Base-by-base conservation (phyloP, 2,113 vertebrate genomes). In the Apistogramma diplotaenia region DNA sequence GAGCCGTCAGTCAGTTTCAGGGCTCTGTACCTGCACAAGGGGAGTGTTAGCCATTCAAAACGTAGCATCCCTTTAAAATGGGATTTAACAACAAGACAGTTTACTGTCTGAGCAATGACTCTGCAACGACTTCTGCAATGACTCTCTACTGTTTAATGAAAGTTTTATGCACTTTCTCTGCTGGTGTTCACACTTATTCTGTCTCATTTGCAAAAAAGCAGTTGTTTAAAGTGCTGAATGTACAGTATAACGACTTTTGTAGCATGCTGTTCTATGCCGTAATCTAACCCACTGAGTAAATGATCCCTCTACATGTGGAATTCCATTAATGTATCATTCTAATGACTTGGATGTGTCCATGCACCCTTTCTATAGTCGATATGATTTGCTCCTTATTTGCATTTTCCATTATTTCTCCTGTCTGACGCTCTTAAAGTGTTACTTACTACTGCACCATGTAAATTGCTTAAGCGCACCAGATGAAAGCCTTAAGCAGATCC, bases 361-460 rank as follows among this genome's bases (percentile, higher is more conserved):
- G 76, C 71, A 71, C 49, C 6, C 76, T 74, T 73, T 56, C 76
- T 74, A 70, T 82, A 60, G 86, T 55, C 15, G 11, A 53, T 58
- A 58, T 71, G 78, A 88, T 82, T 67, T 46, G 12, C 75, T 78
- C 27, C 8, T 6, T 54, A 87, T 92, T 90, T 81, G 78, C 87
- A 90, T 89, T 87, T 92, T 81, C 81, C 88, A 87, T 92, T 89
- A 85, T 89, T 85, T 67, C 27, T 59, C 56, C 67, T 76, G 72
- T 83, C 86, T 87, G 83, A 76, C 5, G 19, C 55, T 82, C 84
- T 87, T 81, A 79, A 89, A 81, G 71, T 76, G 71, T 87, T 86
- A 85, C 85, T 85, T 74, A 83, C 75, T 82, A 70, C 74, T 78
- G 59, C 89, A 70, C 85, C 75, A 70, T 88, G 49, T 74, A 81